Conservation (phyloP, 2,888 invertebrate genomes). For the Lypha dubia region DNA sequence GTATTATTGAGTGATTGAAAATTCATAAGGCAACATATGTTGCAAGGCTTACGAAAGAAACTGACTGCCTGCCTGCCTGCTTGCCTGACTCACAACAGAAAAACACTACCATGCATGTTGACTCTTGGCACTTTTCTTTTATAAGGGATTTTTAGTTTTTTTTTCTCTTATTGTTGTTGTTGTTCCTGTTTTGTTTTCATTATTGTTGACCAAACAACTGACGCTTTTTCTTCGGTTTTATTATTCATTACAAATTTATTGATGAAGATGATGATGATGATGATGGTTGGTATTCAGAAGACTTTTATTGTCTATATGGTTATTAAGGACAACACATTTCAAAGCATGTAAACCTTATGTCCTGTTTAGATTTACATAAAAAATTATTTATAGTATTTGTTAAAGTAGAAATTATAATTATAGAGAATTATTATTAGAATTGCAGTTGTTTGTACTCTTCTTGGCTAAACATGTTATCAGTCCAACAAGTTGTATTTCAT, state of each 20-base stretch:
- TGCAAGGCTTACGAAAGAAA: slow-evolving; percentile 49
- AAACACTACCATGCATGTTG: slow-evolving; percentile 36
- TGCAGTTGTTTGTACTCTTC: background rate
- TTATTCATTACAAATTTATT: slow-evolving; percentile 63
- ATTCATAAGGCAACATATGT: slow-evolving; percentile 62
- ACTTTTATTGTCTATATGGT: slow-evolving; percentile 40
- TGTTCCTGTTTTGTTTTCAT: slow-evolving; percentile 46
- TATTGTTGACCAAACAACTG: slow-evolving; percentile 69
- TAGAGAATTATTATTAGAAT: slow-evolving; percentile 7
- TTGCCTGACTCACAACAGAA: slow-evolving; percentile 24
- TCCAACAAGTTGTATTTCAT: no score
- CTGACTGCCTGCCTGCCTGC: slow-evolving; percentile 47
- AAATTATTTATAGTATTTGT: background rate
- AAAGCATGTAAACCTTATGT: slow-evolving; percentile 64
- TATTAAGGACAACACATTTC: slow-evolving; percentile 42
- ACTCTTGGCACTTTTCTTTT: slow-evolving; percentile 68
- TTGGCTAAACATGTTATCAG: no score
- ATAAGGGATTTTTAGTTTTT: slow-evolving; percentile 56
- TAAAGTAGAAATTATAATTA: background rate
- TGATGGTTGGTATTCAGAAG: slow-evolving; percentile 39
- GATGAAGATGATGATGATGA: slow-evolving; percentile 58
- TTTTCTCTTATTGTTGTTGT: slow-evolving; percentile 3
- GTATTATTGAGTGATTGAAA: slow-evolving; percentile 64
- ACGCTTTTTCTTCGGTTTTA: slow-evolving; percentile 67
- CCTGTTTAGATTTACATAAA: slow-evolving; percentile 65